Base-by-base conservation (phyloP, 2,888 invertebrate species). In the Pyrgus malvae region DNA sequence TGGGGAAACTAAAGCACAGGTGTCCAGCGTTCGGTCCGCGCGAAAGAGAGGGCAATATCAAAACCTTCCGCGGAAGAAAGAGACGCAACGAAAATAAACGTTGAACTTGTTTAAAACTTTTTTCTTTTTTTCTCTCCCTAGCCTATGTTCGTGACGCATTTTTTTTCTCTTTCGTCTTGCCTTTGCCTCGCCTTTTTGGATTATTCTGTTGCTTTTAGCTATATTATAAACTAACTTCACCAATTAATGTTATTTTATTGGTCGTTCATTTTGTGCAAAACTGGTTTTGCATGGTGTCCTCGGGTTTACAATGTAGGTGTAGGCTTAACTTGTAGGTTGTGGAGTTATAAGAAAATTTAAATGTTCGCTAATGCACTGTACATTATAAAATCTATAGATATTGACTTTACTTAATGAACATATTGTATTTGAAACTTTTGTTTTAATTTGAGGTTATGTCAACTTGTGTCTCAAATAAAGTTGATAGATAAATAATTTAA, bases 1-100 rank as follows among this genome's bases (percentile, higher is more conserved):
- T 78, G 83, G 87, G 90, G 89, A 90, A 88, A 89, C 88, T 89
- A 85, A 90, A 89, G 90, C 90, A 90, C 90, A 90, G 90, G 90
- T 90, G 90, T 90, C 88, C 90, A 87, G 83, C 90, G 90, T 82
- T 90, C 85, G 82, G 83, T 70, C 75, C 64, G 81, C 57, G 63
- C 64, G 78, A 86, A 62, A 64, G 78, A 77, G 87, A 83, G 33
- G 46, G 70, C 53, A 46, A 67, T 76, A 79, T 29, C 12, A 57
- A 74, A 72, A 61, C 50, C 42, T 41, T 31, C 4, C 44, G 57
- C 29, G 87, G 44, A 65, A 59, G 80, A 90, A 69, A 69, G 74
- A 63, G 87, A 88, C 72, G 76, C 82, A 80, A 90, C 87, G 80
- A 90, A 90, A 90, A 90, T 90, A 90, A 90, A 90, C 87, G 89